Percentiles rank a stretch among this genome's conserved stretches.
phyloP scores from a whole-genome alignment of 2,888 invertebrate genomes.

The Rotaria sp. region DNA sequence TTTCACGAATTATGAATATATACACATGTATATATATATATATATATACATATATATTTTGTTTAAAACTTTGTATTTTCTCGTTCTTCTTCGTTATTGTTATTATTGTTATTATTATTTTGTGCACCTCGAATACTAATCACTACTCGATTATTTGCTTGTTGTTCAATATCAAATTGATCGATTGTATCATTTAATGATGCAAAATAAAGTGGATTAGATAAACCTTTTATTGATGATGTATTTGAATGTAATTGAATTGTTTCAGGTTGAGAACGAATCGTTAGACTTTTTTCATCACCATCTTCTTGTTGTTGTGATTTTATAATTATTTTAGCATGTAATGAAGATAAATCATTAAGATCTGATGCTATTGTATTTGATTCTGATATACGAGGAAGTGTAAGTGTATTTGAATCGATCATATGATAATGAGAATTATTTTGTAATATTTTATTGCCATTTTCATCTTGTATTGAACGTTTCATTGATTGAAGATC shows the following conservation, averaged over 20 bases:
- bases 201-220: not conserved
- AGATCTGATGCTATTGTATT: not conserved
- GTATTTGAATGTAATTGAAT: not conserved
- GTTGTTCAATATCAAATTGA: not conserved
- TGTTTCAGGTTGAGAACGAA: not conserved
- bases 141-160: not conserved
- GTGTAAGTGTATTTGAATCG: not conserved
- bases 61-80: not conserved
- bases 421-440: not conserved
- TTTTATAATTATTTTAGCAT: not conserved
- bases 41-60: not conserved
- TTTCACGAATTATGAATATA: not conserved
- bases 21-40: no score
- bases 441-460: not conserved
- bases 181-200: not conserved
- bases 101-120: conserved; percentile 1
- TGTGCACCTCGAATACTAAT: not conserved
- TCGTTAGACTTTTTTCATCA: not conserved
- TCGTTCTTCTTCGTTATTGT: not conserved
- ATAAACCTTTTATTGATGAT: not conserved
- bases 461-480: not conserved
- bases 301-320: not conserved
- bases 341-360: not conserved
- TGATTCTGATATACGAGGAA: not conserved
- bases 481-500: conserved; percentile 21